Percentiles rank a stretch among this genome's conserved stretches.
These are phyloP conservation scores for Xanthostigma xanthostigma DNA, from an alignment of 2,888 invertebrate genomes.

Conservation along the genomic window DNA sequence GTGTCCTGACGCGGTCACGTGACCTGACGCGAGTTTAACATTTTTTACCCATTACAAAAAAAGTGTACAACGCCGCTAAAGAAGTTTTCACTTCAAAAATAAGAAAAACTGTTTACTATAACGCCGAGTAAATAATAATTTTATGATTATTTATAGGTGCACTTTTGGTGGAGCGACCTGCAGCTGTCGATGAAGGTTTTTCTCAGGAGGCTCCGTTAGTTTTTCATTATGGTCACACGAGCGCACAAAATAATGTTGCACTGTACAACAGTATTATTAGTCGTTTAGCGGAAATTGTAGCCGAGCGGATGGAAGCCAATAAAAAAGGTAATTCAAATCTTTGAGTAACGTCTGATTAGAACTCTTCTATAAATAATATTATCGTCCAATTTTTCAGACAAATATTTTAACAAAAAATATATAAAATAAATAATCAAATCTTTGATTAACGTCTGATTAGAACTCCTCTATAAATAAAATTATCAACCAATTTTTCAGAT, in stretches of 20 bases:
- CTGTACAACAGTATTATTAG: constrained; percentile 73
- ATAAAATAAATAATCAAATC: too few relatives aligned
- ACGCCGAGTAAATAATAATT: not conserved
- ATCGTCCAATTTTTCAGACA: too few relatives aligned
- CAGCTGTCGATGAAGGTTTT: constrained; percentile 90
- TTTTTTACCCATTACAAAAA: not conserved
- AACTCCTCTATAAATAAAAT: too few relatives aligned
- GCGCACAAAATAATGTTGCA: constrained; percentile 59
- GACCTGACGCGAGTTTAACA: too few relatives aligned
- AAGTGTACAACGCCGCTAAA: too few relatives aligned
- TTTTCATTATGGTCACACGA: constrained; percentile 84
- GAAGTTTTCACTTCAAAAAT: too few relatives aligned
- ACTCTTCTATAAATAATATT: too few relatives aligned
- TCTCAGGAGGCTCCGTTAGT: constrained; percentile 84
- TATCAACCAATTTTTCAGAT: too few relatives aligned
- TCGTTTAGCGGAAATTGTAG: constrained; percentile 72
- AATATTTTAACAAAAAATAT: too few relatives aligned
- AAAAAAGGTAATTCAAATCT: constrained; percentile 54
- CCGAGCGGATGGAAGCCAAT: constrained; percentile 71
- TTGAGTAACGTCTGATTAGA: too few relatives aligned
- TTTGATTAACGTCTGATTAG: too few relatives aligned
- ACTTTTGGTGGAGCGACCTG: constrained; percentile 78
- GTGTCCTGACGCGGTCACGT: too few relatives aligned
- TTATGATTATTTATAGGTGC: constrained; percentile 39
- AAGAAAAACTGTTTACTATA: not conserved